Base-by-base conservation (phyloP, 1,140 invertebrate species). In the Chironomus striatipennis region DNA sequence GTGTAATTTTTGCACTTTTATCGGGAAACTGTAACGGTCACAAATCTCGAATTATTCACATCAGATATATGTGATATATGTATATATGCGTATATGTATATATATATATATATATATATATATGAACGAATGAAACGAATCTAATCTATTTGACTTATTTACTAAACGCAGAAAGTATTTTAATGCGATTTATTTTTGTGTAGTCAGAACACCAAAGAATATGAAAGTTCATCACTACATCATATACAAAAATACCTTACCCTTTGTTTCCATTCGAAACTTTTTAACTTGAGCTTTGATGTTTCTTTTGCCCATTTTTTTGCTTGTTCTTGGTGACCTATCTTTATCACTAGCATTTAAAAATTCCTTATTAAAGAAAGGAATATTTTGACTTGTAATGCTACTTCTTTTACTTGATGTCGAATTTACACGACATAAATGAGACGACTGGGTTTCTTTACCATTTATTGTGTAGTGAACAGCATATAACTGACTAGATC, bases 241-340 rank as follows among this genome's bases (percentile, higher is more conserved):
- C n/a, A n/a, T n/a, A n/a, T n/a, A 34, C 24, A 34, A 34, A 34
- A 34, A 34, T 5, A 2, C 24, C 65, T 70, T 21, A 70, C 65
- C 65, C 18, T 70, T 70, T 18, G 65, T 70, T 70, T 70, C 65
- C 89, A 94, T 95, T 0, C 90, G 86, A 81, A 95, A 94, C 73
- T 92, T 86, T 80, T 92, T 93, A 42, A 93, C 92, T 83, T 87
- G 92, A 65, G 91, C 91, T 85, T 93, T 95, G 79, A 91, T 94
- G 84, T 57, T 80, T 42, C 75, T 80, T 78, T 91, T 92, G 10
- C 91, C 91, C 88, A 94, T 92, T 78, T 88, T 80, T 43, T 85
- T 87, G 42, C 89, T 88, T 24, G 89, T 84, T 77, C 43, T 78
- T 79, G 57, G 24, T 79, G 12, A 80, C 80, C 42, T 73, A 79